A percentile compares a stretch with the other conserved stretches of the same genome.
Evolutionary conservation across 2,888 invertebrate genomes (phyloP).

Genomic region (Apodemia duryi): DNA sequence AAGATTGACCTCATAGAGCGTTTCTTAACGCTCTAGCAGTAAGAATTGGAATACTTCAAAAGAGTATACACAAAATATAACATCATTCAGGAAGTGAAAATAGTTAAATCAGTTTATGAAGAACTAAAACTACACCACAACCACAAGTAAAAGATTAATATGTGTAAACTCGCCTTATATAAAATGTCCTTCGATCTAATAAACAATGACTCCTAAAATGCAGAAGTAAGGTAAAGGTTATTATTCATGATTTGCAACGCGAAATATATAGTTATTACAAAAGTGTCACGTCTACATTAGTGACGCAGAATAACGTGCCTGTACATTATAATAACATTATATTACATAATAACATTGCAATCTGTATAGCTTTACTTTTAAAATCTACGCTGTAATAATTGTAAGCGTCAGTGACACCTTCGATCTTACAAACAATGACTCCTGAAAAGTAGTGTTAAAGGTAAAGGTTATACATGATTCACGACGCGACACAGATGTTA

Average conservation of each 20-base stretch:
- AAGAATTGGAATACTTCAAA: too few species aligned
- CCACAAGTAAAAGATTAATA: too few species aligned
- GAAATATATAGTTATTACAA: constrained; percentile 30
- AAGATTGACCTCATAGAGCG: too few species aligned
- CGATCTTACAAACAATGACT: constrained; percentile 28
- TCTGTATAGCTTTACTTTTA: background rate
- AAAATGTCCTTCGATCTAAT: constrained; percentile 28
- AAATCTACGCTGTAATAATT: background rate
- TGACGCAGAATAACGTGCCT: constrained; percentile 27
- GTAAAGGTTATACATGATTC: constrained; percentile 38
- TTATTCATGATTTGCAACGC: too few species aligned
- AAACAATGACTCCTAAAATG: constrained; percentile 23
- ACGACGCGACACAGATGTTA: constrained; percentile 22
- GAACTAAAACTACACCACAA: too few species aligned
- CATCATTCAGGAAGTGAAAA: too few species aligned
- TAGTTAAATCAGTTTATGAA: too few species aligned
- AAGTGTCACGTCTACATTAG: constrained; percentile 22
- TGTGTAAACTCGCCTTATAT: too few species aligned
- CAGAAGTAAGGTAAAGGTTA: constrained; percentile 40
- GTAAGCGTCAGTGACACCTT: constrained; percentile 27
- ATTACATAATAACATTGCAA: background rate
- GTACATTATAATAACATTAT: too few species aligned
- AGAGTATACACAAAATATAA: too few species aligned
- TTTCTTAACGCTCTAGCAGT: too few species aligned
- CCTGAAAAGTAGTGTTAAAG: constrained; percentile 25